phyloP scores from a whole-genome alignment of 1,140 invertebrate genomes.

The Hestina assimilis region DNA sequence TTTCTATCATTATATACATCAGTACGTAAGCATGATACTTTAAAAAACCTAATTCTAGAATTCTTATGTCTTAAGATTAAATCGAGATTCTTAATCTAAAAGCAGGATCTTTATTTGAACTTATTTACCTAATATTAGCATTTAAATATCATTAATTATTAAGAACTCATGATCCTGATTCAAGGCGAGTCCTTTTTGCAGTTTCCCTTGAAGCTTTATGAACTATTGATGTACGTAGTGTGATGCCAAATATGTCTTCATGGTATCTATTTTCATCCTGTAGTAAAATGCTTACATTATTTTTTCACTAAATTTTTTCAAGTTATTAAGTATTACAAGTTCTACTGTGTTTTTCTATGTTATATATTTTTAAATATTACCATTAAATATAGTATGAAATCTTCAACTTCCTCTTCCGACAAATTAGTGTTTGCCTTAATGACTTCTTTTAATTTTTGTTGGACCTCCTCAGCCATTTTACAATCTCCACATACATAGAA shows the following conservation, averaged over 20 bases:
- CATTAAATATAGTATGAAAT: constrained; percentile 89
- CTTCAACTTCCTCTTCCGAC: constrained; percentile 88
- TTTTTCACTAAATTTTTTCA: neutral
- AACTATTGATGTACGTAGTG: constrained; percentile 91
- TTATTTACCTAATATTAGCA: neutral
- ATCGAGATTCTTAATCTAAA: too few species aligned
- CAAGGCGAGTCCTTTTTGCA: constrained; percentile 73
- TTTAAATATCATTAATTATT: constrained; percentile 7
- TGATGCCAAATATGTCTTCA: constrained; percentile 98
- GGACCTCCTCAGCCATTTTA: constrained; percentile 99
- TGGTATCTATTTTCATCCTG: constrained; percentile 97
- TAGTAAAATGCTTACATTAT: neutral
- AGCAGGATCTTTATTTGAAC: too few species aligned
- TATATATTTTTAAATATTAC: constrained; percentile 79
- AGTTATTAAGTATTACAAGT: too few species aligned
- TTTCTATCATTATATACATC: too few species aligned
- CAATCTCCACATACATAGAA: constrained; percentile 98
- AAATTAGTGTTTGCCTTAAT: constrained; percentile 89
- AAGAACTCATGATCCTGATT: constrained; percentile 48
- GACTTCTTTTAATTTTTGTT: constrained; percentile 92
- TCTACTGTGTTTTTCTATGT: too few species aligned
- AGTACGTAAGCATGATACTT: too few species aligned
- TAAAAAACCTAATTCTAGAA: too few species aligned
- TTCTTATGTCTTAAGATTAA: too few species aligned
- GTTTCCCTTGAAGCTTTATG: constrained; percentile 89